Percentiles rank a stretch among this genome's conserved stretches.
phyloP scores from a whole-genome alignment of 2,113 vertebrate genomes.

The Tympanuchus pallidicinctus region DNA sequence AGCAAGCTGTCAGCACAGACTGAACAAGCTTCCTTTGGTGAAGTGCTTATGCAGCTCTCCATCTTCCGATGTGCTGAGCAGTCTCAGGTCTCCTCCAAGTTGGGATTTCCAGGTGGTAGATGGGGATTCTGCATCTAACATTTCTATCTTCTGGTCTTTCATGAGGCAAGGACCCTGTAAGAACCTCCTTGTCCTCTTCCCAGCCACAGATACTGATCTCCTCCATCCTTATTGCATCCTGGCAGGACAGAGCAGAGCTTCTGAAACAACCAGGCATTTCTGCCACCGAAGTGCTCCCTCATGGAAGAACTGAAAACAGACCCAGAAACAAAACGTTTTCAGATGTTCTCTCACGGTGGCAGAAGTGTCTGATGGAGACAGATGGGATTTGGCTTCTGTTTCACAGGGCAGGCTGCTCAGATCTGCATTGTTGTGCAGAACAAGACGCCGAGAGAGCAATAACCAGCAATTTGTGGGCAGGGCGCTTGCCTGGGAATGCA shows the following conservation, averaged over 20 bases:
- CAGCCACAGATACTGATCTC: accelerated
- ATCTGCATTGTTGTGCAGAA: neutral
- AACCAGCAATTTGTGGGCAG: constrained; percentile 36
- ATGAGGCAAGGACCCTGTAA: neutral
- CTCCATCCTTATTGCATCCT: neutral
- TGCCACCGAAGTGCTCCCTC: neutral
- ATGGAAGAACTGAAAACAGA: neutral
- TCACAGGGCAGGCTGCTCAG: neutral
- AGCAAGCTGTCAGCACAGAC: neutral
- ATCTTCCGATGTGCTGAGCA: accelerated
- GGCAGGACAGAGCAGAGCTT: neutral
- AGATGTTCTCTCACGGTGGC: neutral
- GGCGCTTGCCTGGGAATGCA: neutral
- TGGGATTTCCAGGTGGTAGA: neutral
- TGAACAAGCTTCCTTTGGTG: neutral
- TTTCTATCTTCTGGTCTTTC: neutral
- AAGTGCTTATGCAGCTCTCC: neutral
- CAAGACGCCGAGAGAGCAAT: accelerated
- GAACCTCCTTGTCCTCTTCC: neutral
- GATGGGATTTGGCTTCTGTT: neutral
- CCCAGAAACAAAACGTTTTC: neutral
- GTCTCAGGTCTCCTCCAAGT: neutral
- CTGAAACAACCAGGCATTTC: neutral
- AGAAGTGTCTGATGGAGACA: neutral
- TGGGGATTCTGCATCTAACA: neutral